Evolutionary conservation across 2,113 vertebrate genomes (phyloP).

Genomic region (Eupsittula cactorum): DNA sequence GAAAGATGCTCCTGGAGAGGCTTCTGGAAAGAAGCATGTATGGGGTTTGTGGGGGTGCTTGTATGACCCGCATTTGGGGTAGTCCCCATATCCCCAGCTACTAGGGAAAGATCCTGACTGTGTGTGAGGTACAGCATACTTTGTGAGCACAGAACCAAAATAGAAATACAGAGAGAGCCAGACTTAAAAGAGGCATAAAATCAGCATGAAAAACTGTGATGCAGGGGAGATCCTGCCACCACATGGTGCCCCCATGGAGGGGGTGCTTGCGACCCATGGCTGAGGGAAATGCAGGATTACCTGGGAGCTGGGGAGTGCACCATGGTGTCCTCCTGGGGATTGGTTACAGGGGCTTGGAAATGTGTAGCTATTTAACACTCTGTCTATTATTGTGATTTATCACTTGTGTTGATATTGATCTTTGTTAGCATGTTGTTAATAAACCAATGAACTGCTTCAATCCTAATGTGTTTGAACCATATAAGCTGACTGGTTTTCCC

Average conservation of each 20-base stretch:
- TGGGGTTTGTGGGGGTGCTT: fast-evolving
- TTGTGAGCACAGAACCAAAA: no score
- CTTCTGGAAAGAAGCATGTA: not conserved
- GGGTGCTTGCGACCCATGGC: fast-evolving
- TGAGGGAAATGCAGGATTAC: fast-evolving
- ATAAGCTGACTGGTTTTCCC: not conserved
- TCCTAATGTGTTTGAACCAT: not conserved
- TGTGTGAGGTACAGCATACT: fast-evolving
- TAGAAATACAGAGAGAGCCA: fast-evolving
- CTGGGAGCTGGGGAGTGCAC: fast-evolving
- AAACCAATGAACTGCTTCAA: not conserved
- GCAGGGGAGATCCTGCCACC: fast-evolving
- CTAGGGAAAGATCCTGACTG: not conserved
- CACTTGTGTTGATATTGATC: not conserved
- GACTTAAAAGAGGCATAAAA: not conserved
- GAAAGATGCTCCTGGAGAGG: not conserved
- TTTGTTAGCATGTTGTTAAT: not conserved
- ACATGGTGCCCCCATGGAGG: fast-evolving
- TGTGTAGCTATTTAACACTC: fast-evolving
- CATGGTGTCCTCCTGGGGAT: not conserved
- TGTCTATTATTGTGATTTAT: not conserved
- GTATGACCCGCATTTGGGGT: fast-evolving
- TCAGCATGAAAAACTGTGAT: fast-evolving
- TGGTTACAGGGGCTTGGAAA: not conserved
- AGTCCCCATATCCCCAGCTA: fast-evolving